A percentile compares a stretch with the other conserved stretches of the same genome.
Conservation (phyloP, 2,888 invertebrate species). For the Mongoloraphidia duomilia region DNA sequence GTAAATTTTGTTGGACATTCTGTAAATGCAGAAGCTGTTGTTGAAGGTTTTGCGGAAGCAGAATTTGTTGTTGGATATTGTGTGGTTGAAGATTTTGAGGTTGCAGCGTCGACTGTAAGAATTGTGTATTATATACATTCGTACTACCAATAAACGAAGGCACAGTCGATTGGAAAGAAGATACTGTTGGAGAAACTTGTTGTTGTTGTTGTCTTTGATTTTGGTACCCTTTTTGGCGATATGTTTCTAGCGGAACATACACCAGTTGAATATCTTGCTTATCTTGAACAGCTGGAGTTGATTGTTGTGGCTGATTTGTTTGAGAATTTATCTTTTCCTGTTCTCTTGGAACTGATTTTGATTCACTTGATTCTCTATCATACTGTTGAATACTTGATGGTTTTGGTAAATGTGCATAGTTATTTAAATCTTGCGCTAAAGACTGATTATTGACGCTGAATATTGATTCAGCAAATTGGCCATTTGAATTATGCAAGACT, state of each 20-base stretch:
- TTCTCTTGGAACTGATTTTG: background rate
- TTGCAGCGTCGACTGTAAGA: constrained; percentile 10
- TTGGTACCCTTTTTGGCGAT: constrained; percentile 25
- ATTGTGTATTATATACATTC: constrained; percentile 11
- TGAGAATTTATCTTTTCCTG: constrained; percentile 7
- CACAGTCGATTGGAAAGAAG: background rate
- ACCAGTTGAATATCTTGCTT: constrained; percentile 59
- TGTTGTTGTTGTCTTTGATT: background rate
- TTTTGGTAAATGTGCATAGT: too few species aligned
- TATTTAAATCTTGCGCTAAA: too few species aligned
- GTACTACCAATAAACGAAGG: constrained; percentile 1
- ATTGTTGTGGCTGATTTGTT: constrained; percentile 4
- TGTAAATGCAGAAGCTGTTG: constrained; percentile 9
- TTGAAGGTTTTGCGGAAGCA: constrained; percentile 8
- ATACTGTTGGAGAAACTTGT: background rate
- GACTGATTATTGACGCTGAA: background rate
- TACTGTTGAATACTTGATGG: background rate
- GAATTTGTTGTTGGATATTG: constrained; percentile 5
- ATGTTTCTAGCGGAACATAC: constrained; percentile 67
- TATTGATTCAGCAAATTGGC: background rate
- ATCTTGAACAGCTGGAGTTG: constrained; percentile 10
- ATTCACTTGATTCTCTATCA: constrained; percentile 4
- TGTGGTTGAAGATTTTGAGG: constrained; percentile 8
- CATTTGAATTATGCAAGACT: constrained; percentile 2
- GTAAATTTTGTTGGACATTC: constrained; percentile 22